Base-by-base conservation (phyloP, 2,888 invertebrate genomes). In the Chydorus sphaericus region DNA sequence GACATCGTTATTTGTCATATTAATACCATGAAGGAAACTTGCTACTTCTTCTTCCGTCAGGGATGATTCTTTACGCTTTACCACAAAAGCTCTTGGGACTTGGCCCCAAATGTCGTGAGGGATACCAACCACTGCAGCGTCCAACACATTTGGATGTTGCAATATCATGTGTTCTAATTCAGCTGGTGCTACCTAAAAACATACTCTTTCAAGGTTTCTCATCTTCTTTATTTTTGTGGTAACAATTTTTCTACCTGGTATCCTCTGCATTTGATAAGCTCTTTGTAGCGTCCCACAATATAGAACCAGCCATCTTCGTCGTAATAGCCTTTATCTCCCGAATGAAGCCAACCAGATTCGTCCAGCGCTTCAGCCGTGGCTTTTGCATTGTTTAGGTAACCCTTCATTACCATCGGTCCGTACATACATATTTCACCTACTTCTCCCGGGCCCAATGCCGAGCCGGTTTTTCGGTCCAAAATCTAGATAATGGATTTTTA, bases 371-470 rank as follows among this genome's bases (percentile, higher is more conserved):
- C 69, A 8, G 64, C 63, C 0, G 73, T 75, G 6, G 71, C 72
- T 57, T 69, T 63, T 10, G 66, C 65, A 57, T 71, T 69, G 59
- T 71, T 70, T 50, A 67, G 65, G 61, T 75, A 75, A 2, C 71
- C 70, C 37, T 68, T 68, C 68, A 73, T 73, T 5, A 85, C 36
- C 73, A 85, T 85, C 1, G 86, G 85, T 14, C 87, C 86, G 62
- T 75, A 75, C 16, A 86, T 69, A 62, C 77, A 74, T 8, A 87
- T 69, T 69, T 88, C 87, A 26, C 89, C 88, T 8, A 78, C 71
- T 63, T 80, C 73, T 62, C 81, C 76, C 0, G 79, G 73, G 0
- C 77, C 79, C n/a, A 80, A 68, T 57, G 70, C 64, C 62, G 77
- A 74, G 1, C 78, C 78, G 0, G 73, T 75, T 1, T 69, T 67